Percentiles rank a stretch among this genome's conserved stretches.
Evolutionary conservation across 2,888 invertebrate species (phyloP).

Genomic region (Amphimallon solstitiale): DNA sequence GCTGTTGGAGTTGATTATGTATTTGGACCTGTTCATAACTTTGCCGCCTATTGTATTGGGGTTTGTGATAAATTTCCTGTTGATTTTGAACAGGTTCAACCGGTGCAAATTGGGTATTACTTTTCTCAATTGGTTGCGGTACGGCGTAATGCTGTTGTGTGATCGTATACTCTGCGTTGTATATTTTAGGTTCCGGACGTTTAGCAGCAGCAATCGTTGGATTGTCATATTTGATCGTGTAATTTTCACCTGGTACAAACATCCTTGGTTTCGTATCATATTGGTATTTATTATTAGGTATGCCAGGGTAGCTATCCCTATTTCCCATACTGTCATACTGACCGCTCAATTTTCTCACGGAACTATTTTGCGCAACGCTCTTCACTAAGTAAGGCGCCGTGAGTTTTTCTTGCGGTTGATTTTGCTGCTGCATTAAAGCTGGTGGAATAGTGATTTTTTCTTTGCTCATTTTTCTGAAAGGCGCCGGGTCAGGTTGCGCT

Average conservation of each 20-base stretch:
- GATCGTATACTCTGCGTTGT: constrained; percentile 34
- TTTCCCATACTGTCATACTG: constrained; percentile 55
- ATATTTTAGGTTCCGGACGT: constrained; percentile 24
- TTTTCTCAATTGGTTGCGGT: neutral
- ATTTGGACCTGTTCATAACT: neutral
- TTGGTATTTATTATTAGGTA: too few relatives aligned
- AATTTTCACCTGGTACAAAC: constrained; percentile 35
- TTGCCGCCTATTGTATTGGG: neutral
- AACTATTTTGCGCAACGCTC: constrained; percentile 49
- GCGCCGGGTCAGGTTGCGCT: neutral
- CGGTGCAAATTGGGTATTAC: too few relatives aligned
- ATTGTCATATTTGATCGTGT: constrained; percentile 23
- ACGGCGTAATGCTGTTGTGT: constrained; percentile 17
- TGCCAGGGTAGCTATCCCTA: neutral
- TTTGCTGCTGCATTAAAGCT: constrained; percentile 40
- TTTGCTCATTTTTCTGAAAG: constrained; percentile 25
- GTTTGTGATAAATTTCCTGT: constrained; percentile 19
- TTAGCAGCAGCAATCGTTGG: neutral
- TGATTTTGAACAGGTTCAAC: neutral
- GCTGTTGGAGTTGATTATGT: constrained; percentile 29
- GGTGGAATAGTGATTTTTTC: constrained; percentile 44
- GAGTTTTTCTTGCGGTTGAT: constrained; percentile 49
- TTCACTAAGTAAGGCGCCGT: constrained; percentile 54
- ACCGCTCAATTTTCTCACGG: constrained; percentile 59
- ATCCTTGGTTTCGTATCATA: neutral